These are phyloP conservation scores for Drosophila anomelani DNA, from an alignment of 2,888 invertebrate species.

Conservation along the genomic window DNA sequence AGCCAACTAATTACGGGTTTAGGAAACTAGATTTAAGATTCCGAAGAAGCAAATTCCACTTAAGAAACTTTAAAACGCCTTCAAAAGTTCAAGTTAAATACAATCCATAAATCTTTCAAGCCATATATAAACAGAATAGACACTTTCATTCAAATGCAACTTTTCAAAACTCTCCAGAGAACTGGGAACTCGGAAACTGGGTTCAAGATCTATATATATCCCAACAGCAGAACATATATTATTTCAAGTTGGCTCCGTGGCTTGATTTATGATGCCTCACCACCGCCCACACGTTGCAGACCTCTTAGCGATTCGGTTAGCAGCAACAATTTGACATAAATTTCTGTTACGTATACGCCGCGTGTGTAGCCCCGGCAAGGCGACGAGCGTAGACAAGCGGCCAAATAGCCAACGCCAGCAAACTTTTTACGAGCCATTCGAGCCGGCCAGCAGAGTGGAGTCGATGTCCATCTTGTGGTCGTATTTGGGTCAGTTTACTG, in stretches of 20 bases:
- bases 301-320: constrained; percentile 69
- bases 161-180: constrained; percentile 4
- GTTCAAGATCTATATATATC: constrained; percentile 11
- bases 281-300: constrained; percentile 68
- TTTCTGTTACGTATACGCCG: constrained; percentile 65
- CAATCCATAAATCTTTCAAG: background rate
- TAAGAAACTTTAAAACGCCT: background rate
- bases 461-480: constrained; percentile 74
- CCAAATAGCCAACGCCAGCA: constrained; percentile 64
- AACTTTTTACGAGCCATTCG: constrained; percentile 71
- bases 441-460: constrained; percentile 18
- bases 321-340: constrained; percentile 82
- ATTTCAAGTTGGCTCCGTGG: constrained; percentile 41
- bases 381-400: constrained; percentile 33
- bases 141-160: constrained; percentile 6
- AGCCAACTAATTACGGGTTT: background rate
- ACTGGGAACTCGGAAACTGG: background rate
- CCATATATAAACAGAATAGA: constrained; percentile 2
- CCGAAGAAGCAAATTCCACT: background rate
- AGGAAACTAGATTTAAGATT: background rate
- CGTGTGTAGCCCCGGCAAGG: constrained; percentile 13
- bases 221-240: constrained; percentile 30
- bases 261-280: constrained; percentile 69
- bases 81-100: background rate
- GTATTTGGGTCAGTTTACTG: constrained; percentile 75